Conservation (phyloP, 2,888 invertebrate species). For the Caenorhabditis virilis region DNA sequence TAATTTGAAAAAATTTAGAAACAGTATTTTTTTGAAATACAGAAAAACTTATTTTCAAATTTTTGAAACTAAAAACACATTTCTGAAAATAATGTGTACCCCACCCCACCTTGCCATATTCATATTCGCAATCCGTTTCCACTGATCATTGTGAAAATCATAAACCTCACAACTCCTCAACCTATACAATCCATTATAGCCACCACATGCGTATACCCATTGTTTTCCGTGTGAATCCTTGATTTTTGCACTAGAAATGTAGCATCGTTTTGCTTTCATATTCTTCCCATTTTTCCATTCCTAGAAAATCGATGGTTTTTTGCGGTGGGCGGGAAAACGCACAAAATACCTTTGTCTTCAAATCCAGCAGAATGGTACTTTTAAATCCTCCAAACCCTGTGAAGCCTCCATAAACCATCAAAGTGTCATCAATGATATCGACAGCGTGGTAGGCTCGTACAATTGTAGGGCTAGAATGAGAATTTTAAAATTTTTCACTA, state of each 20-base stretch:
- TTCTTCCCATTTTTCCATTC: conserved; percentile 26
- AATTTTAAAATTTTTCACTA: too few species aligned
- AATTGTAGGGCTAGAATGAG: conserved; percentile 19
- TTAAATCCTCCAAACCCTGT: conserved; percentile 21
- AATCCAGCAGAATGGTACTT: conserved; percentile 28
- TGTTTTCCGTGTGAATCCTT: conserved; percentile 14
- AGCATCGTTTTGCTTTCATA: conserved; percentile 33
- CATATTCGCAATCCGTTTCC: conserved; percentile 30
- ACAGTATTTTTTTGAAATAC: too few species aligned
- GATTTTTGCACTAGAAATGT: conserved; percentile 16
- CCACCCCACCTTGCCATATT: too few species aligned
- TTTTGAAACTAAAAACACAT: too few species aligned
- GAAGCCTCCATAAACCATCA: conserved; percentile 32
- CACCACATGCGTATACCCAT: conserved; percentile 27
- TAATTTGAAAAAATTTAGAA: too few species aligned
- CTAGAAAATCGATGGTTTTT: too few species aligned
- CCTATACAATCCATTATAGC: conserved; percentile 35
- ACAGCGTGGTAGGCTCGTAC: conserved; percentile 33
- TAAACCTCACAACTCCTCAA: conserved; percentile 21
- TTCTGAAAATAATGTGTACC: too few species aligned
- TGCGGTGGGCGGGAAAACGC: too few species aligned
- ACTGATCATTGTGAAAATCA: conserved; percentile 13
- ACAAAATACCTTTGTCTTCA: conserved; percentile 17
- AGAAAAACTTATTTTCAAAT: too few species aligned
- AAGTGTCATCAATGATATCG: conserved; percentile 22